These are phyloP conservation scores for Chymomyza costata DNA, from an alignment of 1,140 invertebrate species.

Conservation along the genomic window DNA sequence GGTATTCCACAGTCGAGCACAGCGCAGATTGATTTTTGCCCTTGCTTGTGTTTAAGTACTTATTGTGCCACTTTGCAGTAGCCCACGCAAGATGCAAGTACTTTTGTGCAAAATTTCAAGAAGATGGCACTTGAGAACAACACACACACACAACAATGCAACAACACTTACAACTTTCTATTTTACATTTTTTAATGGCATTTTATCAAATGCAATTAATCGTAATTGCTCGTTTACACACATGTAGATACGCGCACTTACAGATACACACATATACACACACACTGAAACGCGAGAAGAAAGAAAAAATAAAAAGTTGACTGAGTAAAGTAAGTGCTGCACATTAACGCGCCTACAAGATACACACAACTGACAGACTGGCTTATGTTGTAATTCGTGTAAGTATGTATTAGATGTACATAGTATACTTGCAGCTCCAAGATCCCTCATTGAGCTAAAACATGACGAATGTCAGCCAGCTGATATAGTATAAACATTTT, in stretches of 20 bases:
- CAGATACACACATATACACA: constrained; percentile 20
- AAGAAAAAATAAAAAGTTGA: constrained; percentile 39
- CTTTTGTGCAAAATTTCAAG: constrained; percentile 29
- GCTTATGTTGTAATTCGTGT: too few relatives aligned
- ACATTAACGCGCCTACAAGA: constrained; percentile 43
- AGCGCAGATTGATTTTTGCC: too few relatives aligned
- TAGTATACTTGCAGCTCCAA: constrained; percentile 31
- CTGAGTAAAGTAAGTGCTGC: constrained; percentile 31
- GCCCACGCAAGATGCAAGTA: constrained; percentile 18
- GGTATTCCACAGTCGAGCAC: too few relatives aligned
- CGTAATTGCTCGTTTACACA: constrained; percentile 66
- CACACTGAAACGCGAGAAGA: constrained; percentile 31
- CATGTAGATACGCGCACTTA: constrained; percentile 26
- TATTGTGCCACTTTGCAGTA: too few relatives aligned
- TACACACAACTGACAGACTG: background rate
- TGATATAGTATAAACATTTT: constrained; percentile 66
- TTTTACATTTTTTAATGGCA: constrained; percentile 58
- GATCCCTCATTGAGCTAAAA: constrained; percentile 16
- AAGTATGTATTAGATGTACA: too few relatives aligned
- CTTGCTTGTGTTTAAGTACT: too few relatives aligned
- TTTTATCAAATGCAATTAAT: constrained; percentile 70
- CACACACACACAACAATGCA: constrained; percentile 17
- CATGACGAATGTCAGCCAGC: constrained; percentile 6
- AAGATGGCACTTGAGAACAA: constrained; percentile 8
- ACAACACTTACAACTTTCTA: constrained; percentile 42